Conservation (phyloP, 1,140 invertebrate genomes). For the Habropoda laboriosa region DNA sequence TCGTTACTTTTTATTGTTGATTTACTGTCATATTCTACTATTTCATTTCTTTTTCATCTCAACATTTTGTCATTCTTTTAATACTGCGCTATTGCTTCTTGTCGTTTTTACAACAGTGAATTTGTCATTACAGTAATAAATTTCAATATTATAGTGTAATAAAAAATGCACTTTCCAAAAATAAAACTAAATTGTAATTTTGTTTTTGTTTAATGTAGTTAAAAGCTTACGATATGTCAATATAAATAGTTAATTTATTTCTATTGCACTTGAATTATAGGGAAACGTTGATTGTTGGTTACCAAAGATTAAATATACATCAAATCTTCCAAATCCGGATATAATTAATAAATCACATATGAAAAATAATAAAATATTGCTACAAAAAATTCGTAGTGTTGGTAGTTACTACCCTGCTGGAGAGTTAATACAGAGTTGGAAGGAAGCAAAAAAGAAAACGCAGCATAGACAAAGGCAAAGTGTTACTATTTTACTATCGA, state of each 20-base stretch:
- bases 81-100: no score
- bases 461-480: constrained; percentile 9
- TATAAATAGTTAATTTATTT: no score
- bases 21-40: not conserved
- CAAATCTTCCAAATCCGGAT: constrained; percentile 19
- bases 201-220: no score
- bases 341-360: constrained; percentile 45
- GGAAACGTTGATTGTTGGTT: constrained; percentile 72
- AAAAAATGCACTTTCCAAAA: no score
- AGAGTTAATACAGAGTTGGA: constrained; percentile 65
- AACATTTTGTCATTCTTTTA: not conserved
- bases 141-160: no score
- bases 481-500: not conserved
- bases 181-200: no score
- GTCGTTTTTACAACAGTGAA: no score
- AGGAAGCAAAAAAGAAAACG: constrained; percentile 26
- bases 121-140: no score
- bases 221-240: no score
- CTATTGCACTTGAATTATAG: constrained; percentile 49
- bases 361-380: constrained; percentile 61
- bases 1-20: not conserved
- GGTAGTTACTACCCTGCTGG: constrained; percentile 58
- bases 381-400: constrained; percentile 52
- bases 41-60: no score
- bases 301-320: constrained; percentile 37